Evolutionary conservation across 2,888 invertebrate species (phyloP), one percentile per base, ranked within the genome.

Genomic region (Apodemia duryi): DNA sequence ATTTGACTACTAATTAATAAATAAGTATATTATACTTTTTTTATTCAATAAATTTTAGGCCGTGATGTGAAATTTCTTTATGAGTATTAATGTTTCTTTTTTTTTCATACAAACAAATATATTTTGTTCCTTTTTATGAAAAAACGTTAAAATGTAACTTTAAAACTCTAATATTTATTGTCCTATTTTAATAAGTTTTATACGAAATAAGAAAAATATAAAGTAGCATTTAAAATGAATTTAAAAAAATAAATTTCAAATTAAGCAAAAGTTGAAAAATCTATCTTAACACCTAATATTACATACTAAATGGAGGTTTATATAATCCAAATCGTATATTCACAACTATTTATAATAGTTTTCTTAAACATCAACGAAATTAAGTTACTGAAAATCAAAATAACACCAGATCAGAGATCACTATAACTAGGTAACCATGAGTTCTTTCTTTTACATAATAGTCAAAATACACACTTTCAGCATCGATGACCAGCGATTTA

Each of bases 341-440:
- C 57, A 60, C 57, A 60, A 60, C 57, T 60, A 60, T 60, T 60
- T 35, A 32, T 60, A 60, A 60, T 60, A 60, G 60, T 60, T 35
- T 35, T 2, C n/a, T 51, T 51, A n/a, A 51, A 51, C 1, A 57
- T 32, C 13, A 60, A 60, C n/a, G 11, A 60, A 60, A n/a, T 60
- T 35, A 35, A 35, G 35, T 13, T 60, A 51, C 32, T 2, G 32
- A 60, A 51, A 51, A 60, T 35, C 35, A 60, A 35, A 60, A 35
- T 51, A 60, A 57, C 28, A 57, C 32, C 29, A 57, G 57, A 57
- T 13, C 57, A 57, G 57, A 29, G 29, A 57, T 57, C 29, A 32
- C 32, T 32, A 32, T 60, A 60, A 32, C 29, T 57, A 32, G 32
- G 7, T 32, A 60, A 60, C 60, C 32, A 11, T 35, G 35, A 60